Percentiles rank a stretch among this genome's conserved stretches.
Evolutionary conservation across 2,113 vertebrate genomes (phyloP).

Genomic region (Taurulus bubalis): DNA sequence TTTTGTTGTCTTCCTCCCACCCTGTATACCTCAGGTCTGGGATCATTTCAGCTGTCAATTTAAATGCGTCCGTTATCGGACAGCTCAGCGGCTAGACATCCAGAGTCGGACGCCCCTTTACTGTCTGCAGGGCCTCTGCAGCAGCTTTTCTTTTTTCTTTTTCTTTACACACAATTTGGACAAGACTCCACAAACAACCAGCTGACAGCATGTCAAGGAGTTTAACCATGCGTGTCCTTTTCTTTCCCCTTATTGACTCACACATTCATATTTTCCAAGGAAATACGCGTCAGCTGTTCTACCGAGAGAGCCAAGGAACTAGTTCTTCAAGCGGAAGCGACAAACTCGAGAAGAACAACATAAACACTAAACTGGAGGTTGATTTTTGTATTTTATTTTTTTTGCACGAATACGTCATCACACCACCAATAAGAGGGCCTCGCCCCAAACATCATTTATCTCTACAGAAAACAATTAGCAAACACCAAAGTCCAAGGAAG

Average conservation of each 20-base stretch:
- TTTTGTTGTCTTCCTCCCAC: background rate
- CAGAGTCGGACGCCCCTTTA: constrained; percentile 47
- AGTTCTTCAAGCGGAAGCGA: too few species aligned
- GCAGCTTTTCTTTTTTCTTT: background rate
- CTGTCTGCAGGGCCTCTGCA: too few species aligned
- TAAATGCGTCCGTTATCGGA: constrained; percentile 60
- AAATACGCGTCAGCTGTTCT: background rate
- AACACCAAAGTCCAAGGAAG: constrained; percentile 2
- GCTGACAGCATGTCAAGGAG: constrained; percentile 10
- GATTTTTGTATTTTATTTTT: too few species aligned
- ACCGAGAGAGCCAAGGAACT: background rate
- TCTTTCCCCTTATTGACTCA: background rate
- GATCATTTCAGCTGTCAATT: constrained; percentile 65
- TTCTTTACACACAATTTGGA: constrained; percentile 8
- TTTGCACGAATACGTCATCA: background rate
- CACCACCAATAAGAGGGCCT: background rate
- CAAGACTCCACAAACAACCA: constrained; percentile 11
- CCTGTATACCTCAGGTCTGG: constrained; percentile 34
- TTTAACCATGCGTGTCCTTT: background rate
- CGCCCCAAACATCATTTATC: background rate
- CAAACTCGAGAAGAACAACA: background rate
- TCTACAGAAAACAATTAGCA: constrained; percentile 18
- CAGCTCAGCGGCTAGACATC: constrained; percentile 53
- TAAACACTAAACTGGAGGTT: background rate
- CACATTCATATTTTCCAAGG: background rate